Percentiles rank a stretch among this genome's conserved stretches.
These are phyloP conservation scores for Dynastes grantii DNA, from an alignment of 2,888 invertebrate genomes.

Conservation along the genomic window DNA sequence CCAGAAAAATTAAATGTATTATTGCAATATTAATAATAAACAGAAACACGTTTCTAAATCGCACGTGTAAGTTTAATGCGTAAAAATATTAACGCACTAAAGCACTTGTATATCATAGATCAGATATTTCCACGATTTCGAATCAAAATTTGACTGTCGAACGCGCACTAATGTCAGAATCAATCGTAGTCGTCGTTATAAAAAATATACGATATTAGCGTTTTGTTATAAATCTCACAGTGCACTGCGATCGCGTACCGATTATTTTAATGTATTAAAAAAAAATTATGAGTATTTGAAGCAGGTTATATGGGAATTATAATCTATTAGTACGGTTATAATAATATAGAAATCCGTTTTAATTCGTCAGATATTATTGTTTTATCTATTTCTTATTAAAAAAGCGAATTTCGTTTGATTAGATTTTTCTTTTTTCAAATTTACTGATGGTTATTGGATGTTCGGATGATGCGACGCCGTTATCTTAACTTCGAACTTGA, in stretches of 20 bases:
- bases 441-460: neutral
- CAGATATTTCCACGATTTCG: constrained; percentile 4
- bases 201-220: constrained; percentile 17
- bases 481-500: constrained; percentile 30
- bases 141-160: neutral
- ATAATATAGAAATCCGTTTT: constrained; percentile 9
- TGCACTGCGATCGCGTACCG: constrained; percentile 28
- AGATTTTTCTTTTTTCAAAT: neutral
- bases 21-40: neutral
- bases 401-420: neutral
- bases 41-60: neutral
- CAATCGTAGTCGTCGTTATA: constrained; percentile 16
- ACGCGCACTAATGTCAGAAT: neutral
- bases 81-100: constrained; percentile 6
- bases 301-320: constrained; percentile 20
- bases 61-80: constrained; percentile 1
- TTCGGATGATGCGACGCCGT: constrained; percentile 9
- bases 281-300: constrained; percentile 8
- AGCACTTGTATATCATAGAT: neutral
- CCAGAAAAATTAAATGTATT: neutral
- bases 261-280: neutral
- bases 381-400: neutral
- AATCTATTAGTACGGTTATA: constrained; percentile 28
- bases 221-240: constrained; percentile 41
- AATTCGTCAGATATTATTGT: neutral